Base-by-base conservation (phyloP, 1,140 invertebrate species). In the Elysia chlorotica region DNA sequence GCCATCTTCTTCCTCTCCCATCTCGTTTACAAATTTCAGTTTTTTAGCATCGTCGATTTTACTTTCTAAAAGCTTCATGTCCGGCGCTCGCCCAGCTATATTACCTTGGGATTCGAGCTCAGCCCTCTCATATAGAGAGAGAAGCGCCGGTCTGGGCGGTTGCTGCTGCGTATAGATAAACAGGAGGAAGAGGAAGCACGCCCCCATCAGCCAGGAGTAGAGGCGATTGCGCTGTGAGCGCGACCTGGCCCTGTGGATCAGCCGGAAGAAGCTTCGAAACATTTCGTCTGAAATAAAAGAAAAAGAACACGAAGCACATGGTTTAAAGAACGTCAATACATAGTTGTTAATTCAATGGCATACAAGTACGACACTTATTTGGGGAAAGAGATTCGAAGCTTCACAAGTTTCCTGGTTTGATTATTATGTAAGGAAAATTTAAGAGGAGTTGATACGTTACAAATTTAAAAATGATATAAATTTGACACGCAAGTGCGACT, bases 221-320 rank as follows among this genome's bases (percentile, higher is more conserved):
- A 71, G 35, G 0, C 72, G 75, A n/a, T 72, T 53, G 23, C 75
- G 62, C 69, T 74, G 68, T n/a, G 68, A 71, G 23, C 72, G 38
- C 33, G 75, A 74, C 35, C 75, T 65, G n/a, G 75, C 75, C 19
- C 69, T 30, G 69, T 77, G 63, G 36, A 75, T 38, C 10, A 73
- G 5, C n/a, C 73, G 69, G 48, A 48, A 71, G 21, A 70, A 48
- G 41, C 17, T 68, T 38, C 70, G 66, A 1, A 35, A 54, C 72
- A 65, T 56, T 17, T 25, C 33, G 38, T 73, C 71, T 73, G 61
- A 36, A 37, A 56, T 17, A 37, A 66, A 48, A 48, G n/a, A 48
- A n/a, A n/a, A n/a, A n/a, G n/a, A n/a, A n/a, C n/a, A n/a, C n/a
- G n/a, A n/a, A n/a, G n/a, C n/a, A n/a, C n/a, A n/a, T n/a, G n/a